These are phyloP conservation scores for Cordilura impudica DNA, from an alignment of 2,888 invertebrate genomes.

Conservation along the genomic window DNA sequence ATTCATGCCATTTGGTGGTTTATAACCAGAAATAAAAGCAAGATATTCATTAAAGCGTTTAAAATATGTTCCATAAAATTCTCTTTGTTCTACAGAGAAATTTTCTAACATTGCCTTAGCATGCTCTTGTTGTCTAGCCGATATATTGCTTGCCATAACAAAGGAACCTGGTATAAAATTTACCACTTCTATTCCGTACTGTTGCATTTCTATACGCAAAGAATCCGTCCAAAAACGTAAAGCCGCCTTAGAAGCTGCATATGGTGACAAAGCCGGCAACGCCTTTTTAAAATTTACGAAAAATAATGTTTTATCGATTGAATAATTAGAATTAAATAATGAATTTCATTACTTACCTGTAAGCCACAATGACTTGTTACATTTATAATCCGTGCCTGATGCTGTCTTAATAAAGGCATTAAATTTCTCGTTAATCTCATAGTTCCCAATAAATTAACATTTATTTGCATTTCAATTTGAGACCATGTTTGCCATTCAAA, in stretches of 20 bases:
- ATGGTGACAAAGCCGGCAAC: conserved; percentile 86
- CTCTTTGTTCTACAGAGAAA: conserved; percentile 82
- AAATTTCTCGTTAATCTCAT: conserved; percentile 86
- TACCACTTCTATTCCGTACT: conserved; percentile 85
- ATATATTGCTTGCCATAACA: conserved; percentile 83
- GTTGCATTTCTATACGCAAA: conserved; percentile 85
- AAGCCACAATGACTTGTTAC: conserved; percentile 90
- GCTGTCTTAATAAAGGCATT: conserved; percentile 83
- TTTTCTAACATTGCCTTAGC: conserved; percentile 83
- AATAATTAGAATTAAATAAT: conserved; percentile 6
- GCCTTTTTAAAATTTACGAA: conserved; percentile 61
- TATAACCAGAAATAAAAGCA: conserved; percentile 77
- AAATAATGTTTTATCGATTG: conserved; percentile 5
- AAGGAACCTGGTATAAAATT: conserved; percentile 90
- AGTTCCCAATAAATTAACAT: conserved; percentile 91
- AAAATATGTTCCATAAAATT: conserved; percentile 84
- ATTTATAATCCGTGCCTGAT: conserved; percentile 84
- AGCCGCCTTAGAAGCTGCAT: conserved; percentile 90
- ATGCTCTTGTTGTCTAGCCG: conserved; percentile 81
- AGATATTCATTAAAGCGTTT: conserved; percentile 82
- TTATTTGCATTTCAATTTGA: conserved; percentile 84
- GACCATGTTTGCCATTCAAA: conserved; percentile 91
- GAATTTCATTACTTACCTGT: conserved; percentile 76
- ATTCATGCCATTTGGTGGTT: conserved; percentile 80
- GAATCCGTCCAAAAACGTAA: conserved; percentile 85